Percentiles rank a stretch among this genome's conserved stretches.
Conservation (phyloP, 2,888 invertebrate genomes). For the Encarsia formosa region DNA sequence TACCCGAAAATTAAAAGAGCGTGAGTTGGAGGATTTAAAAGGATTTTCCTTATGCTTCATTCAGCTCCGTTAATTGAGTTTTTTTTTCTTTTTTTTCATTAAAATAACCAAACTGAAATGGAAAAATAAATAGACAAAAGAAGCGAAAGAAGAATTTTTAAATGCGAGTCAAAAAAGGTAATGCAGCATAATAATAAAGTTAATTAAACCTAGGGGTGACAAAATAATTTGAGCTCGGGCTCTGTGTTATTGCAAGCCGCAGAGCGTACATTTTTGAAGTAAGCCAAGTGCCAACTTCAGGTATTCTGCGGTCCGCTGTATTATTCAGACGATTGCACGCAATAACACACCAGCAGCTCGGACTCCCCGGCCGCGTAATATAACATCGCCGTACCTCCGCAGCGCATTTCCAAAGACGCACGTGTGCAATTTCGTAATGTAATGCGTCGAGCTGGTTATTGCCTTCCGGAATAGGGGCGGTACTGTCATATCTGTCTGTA, state of each 20-base stretch:
- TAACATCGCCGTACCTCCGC: background rate
- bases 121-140: background rate
- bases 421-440: no score
- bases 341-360: conserved; percentile 27
- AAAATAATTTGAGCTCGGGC: background rate
- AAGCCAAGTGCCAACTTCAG: background rate
- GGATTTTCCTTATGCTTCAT: no score
- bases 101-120: no score
- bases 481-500: no score
- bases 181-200: background rate
- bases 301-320: conserved; percentile 4
- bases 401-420: conserved; percentile 3
- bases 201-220: background rate
- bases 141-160: background rate
- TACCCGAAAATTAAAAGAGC: background rate
- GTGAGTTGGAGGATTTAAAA: no score
- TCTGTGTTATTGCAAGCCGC: background rate
- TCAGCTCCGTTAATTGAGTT: background rate
- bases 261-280: background rate
- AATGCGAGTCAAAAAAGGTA: background rate
- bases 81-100: background rate
- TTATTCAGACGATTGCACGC: conserved; percentile 31
- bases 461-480: no score
- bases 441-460: no score
- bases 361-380: conserved; percentile 1